A percentile compares a stretch with the other conserved stretches of the same genome.
Evolutionary conservation across 1,140 invertebrate species (phyloP).

Genomic region (Hesperophylax magnus): DNA sequence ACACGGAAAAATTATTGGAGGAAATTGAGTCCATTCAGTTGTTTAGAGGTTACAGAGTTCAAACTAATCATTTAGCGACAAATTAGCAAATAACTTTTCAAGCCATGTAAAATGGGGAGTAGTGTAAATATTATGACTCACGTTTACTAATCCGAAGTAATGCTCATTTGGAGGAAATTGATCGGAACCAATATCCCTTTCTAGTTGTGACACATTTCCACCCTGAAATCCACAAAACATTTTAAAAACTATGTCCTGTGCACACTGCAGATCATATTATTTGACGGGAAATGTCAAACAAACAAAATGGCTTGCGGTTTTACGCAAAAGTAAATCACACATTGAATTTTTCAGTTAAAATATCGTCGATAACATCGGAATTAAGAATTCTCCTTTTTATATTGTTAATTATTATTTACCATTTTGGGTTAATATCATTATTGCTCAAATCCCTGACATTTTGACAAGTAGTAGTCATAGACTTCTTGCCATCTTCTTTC

Average conservation of each 20-base stretch:
- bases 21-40: no score
- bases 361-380: background rate
- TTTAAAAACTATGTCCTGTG: conserved; percentile 15
- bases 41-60: no score
- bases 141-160: conserved; percentile 98
- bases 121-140: conserved; percentile 73
- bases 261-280: conserved; percentile 4
- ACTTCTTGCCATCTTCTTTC: no score
- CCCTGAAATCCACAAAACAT: conserved; percentile 76
- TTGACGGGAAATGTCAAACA: background rate
- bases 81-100: background rate
- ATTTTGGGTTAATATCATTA: conserved; percentile 48
- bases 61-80: no score
- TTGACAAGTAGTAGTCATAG: conserved; percentile 49
- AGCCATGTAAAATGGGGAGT: background rate
- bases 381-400: background rate
- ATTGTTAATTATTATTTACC: conserved; percentile 39
- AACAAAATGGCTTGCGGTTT: background rate
- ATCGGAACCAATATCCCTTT: conserved; percentile 97
- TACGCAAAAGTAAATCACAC: background rate
- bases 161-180: conserved; percentile 98
- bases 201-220: conserved; percentile 97
- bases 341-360: background rate
- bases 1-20: no score
- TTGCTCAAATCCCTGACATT: conserved; percentile 47